Evolutionary conservation across 2,797 vertebrate species (phyloP), one percentile per base, ranked within the genome.

Genomic region (Sebastes miniatus): DNA sequence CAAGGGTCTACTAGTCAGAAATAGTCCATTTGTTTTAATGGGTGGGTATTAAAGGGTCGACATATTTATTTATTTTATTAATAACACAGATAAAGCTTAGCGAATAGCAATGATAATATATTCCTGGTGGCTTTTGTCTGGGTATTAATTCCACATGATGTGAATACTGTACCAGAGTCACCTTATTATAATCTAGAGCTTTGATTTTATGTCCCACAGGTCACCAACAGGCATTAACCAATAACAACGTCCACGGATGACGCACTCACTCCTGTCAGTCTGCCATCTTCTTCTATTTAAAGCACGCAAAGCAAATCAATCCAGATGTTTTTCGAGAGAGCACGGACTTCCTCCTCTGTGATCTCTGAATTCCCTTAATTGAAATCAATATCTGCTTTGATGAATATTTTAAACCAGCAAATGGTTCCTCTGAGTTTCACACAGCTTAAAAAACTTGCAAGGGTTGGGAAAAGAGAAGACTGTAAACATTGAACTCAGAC

Each of bases 301-400:
- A 63, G 57, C 25, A 36, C 20, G 6, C 10, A 61, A 61, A 63
- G 61, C 6, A 54, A 79, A 69, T 86, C 39, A 13, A 80, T 56
- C 32, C 16, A 57, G 52, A 70, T 59, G 58, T 66, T 67, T 64
- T 59, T 31, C 29, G 58, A 36, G 58, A 36, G 8, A 63, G 64
- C 57, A 3, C 11, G 25, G 34, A 66, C 20, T 65, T 57, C 59
- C 50, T 69, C 0, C 7, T 54, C 63, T 77, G 32, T 39, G 71
- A 84, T 76, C 52, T 64, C 34, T 63, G 18, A 75, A 58, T 43
- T 36, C 32, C n/a, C 22, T 39, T 6, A 39, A 72, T 71, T 62
- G 7, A 69, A 81, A 86, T 79, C 69, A 63, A 69, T 88, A 64
- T 73, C 13, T 57, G 59, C 81, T 75, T 83, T 86, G 81, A 83